Evolutionary conservation across 2,113 vertebrate genomes (phyloP), one percentile per base, ranked within the genome.

Genomic region (Brevimyrus niger): DNA sequence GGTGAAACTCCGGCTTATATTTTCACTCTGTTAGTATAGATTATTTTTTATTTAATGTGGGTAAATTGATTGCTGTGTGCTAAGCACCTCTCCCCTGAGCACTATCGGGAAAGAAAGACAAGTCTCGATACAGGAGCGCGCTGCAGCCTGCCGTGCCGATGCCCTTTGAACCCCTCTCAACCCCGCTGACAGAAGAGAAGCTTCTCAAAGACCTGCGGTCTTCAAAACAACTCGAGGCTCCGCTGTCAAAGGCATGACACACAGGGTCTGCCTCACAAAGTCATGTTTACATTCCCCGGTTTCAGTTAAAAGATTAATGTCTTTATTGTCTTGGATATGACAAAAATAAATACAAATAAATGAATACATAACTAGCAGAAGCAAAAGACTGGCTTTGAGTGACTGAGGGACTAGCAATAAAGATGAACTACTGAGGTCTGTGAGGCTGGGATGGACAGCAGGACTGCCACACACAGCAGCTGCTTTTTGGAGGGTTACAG

Each of bases 191-290:
- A 89, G 38, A 31, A 27, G 27, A 48, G 35, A 76, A 46, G 27
- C 65, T 88, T 86, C 42, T 86, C 19, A 88, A 88, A 61, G 58
- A 48, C 87, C 69, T 83, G n/a, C 73, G 4, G 48, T 84, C 55
- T 27, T 31, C 42, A 48, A 90, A 89, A 76, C 90, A 80, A 88
- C 90, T 91, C 38, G 38, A 69, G 89, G 90, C 90, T 31, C 87
- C 86, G 46, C 88, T 91, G 92, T 91, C 92, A 92, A 88, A 89
- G 88, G 88, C n/a, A 55, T 89, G 91, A 90, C 89, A 89, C 80
- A 11, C 46, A 86, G 27, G 38, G 38, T 17, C 35, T 13, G 87
- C 8, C 44, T 73, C 42, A n/a, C 7, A 86, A 27, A 15, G 23
- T 73, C 35, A 48, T 73, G 44, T 69, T 88, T 73, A 88, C 58